Conservation (phyloP, 2,888 invertebrate genomes). For the Agrochola circellaris region DNA sequence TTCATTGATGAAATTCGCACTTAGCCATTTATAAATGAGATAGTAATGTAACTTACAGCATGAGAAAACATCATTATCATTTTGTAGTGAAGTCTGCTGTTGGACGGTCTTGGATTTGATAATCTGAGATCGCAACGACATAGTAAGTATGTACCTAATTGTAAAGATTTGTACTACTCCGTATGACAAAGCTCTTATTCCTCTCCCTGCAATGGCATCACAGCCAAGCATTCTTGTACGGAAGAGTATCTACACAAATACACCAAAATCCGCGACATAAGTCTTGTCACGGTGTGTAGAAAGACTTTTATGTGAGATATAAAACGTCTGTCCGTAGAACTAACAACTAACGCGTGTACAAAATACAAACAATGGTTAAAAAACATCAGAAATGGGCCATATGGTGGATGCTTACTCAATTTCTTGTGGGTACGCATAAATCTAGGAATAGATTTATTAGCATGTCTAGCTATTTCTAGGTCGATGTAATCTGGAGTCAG, state of each 20-base stretch:
- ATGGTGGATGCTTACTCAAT: slow-evolving; percentile 44
- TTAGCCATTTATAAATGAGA: too few species aligned
- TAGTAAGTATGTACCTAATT: background rate
- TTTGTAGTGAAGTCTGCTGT: too few species aligned
- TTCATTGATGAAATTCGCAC: too few species aligned
- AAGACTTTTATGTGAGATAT: slow-evolving; percentile 38
- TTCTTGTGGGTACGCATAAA: slow-evolving; percentile 26
- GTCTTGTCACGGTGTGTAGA: background rate
- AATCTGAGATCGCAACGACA: background rate
- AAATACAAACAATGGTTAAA: slow-evolving; percentile 46
- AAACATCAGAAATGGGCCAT: slow-evolving; percentile 46
- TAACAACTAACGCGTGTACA: background rate
- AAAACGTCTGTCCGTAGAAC: slow-evolving; percentile 40
- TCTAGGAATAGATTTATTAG: slow-evolving; percentile 51
- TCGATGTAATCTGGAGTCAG: slow-evolving; percentile 24
- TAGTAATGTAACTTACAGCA: too few species aligned
- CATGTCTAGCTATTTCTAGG: slow-evolving; percentile 31
- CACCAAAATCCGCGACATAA: background rate
- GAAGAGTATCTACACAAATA: background rate
- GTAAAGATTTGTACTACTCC: background rate
- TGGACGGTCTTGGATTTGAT: background rate
- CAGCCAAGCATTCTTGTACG: background rate
- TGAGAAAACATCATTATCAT: too few species aligned
- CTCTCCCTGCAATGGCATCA: background rate
- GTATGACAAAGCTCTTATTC: background rate